These are phyloP conservation scores for Antheraea pernyi DNA, from an alignment of 1,140 invertebrate genomes.

Conservation along the genomic window DNA sequence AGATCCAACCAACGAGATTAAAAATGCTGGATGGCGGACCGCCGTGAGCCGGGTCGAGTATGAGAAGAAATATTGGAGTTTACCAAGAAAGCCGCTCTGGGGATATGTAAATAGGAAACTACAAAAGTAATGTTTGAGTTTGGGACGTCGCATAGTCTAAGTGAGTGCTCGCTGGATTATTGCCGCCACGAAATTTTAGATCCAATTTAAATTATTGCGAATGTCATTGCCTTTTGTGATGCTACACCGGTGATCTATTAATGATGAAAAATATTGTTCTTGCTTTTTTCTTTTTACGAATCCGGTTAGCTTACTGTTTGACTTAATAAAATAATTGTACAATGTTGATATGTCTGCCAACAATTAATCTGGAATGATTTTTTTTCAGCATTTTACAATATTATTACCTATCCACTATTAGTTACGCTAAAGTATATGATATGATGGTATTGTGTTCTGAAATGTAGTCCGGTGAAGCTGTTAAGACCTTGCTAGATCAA, in stretches of 20 bases:
- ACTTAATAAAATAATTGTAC: background rate
- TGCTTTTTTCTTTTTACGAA: conserved; percentile 21
- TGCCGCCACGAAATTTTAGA: conserved; percentile 42
- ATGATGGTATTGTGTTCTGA: too few relatives aligned
- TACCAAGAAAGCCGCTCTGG: conserved; percentile 68
- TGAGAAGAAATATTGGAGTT: conserved; percentile 71
- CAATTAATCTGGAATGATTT: background rate
- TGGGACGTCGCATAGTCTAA: conserved; percentile 42
- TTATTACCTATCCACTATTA: background rate
- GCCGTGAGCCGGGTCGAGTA: conserved; percentile 63
- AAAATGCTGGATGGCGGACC: conserved; percentile 68
- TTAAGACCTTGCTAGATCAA: too few relatives aligned
- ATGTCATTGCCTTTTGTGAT: conserved; percentile 46
- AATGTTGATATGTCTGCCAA: conserved; percentile 4
- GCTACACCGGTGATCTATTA: conserved; percentile 67
- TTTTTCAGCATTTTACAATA: background rate
- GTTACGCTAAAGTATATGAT: background rate
- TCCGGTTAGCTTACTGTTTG: background rate
- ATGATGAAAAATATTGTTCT: conserved; percentile 62
- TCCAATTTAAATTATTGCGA: conserved; percentile 37
- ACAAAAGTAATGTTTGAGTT: conserved; percentile 71
- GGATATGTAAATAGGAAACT: conserved; percentile 71
- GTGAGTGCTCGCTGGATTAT: conserved; percentile 58
- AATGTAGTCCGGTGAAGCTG: too few relatives aligned
- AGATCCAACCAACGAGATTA: conserved; percentile 71